A percentile compares a stretch with the other conserved stretches of the same genome.
These are phyloP conservation scores for Drosophila pachea DNA, from an alignment of 1,140 invertebrate species.

Conservation along the genomic window DNA sequence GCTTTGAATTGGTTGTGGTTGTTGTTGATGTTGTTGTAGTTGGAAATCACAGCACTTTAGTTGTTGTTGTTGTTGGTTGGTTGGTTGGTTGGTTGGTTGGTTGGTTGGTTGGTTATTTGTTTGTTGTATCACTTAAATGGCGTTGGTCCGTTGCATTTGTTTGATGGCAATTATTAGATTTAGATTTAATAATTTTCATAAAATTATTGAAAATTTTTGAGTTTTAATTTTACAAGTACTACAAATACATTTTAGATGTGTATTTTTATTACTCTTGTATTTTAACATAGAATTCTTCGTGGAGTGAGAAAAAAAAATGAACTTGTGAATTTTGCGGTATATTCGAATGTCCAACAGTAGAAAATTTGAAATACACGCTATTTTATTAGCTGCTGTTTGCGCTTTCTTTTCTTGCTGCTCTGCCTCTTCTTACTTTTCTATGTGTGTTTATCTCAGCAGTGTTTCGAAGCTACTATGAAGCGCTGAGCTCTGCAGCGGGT, in stretches of 20 bases:
- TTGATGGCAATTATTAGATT: conserved; percentile 69
- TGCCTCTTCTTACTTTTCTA: conserved; percentile 43
- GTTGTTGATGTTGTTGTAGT: conserved; percentile 69
- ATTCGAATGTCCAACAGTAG: conserved; percentile 48
- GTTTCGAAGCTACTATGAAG: conserved; percentile 78
- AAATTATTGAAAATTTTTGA: conserved; percentile 48
- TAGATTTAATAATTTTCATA: conserved; percentile 49
- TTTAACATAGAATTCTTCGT: conserved; percentile 75
- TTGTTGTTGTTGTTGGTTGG: conserved; percentile 55
- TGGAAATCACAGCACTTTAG: conserved; percentile 78
- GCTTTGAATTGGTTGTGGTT: conserved; percentile 51
- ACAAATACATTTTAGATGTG: conserved; percentile 43
- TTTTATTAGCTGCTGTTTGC: conserved; percentile 31
- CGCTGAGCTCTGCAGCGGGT: conserved; percentile 38
- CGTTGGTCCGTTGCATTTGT: conserved; percentile 78
- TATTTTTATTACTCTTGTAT: conserved; percentile 16
- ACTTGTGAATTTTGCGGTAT: conserved; percentile 7
- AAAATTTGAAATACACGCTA: conserved; percentile 65
- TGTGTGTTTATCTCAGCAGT: conserved; percentile 62
- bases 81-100: conserved; percentile 56
- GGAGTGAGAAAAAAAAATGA: conserved; percentile 42
- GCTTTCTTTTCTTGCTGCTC: conserved; percentile 45
- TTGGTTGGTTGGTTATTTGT: conserved; percentile 42
- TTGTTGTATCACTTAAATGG: conserved; percentile 76
- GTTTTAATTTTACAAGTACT: conserved; percentile 37